These are phyloP conservation scores for Ischnus inquisitorius DNA, from an alignment of 2,888 invertebrate species.

Conservation along the genomic window DNA sequence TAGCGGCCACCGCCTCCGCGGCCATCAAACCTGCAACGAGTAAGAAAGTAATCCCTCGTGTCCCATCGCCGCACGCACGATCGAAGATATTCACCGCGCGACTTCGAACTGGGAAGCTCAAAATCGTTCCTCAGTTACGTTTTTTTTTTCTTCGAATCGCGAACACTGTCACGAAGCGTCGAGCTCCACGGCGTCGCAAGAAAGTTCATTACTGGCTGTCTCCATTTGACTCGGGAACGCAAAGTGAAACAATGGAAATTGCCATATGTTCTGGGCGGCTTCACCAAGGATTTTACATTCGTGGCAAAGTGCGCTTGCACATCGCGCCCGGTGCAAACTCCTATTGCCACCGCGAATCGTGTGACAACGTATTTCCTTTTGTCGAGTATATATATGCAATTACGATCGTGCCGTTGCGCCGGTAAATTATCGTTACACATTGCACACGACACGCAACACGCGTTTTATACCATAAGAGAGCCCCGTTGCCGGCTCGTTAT, in stretches of 20 bases:
- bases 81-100: slow-evolving; percentile 14
- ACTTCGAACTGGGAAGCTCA: not conserved
- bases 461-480: not conserved
- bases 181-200: slow-evolving; percentile 27
- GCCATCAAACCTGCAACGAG: slow-evolving; percentile 81
- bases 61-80: slow-evolving; percentile 12
- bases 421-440: no score
- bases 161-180: slow-evolving; percentile 30
- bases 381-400: not conserved
- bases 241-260: slow-evolving; percentile 31
- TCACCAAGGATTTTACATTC: slow-evolving; percentile 5
- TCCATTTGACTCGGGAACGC: slow-evolving; percentile 15
- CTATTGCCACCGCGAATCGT: not conserved
- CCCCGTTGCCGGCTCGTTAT: slow-evolving; percentile 4
- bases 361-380: slow-evolving; percentile 8
- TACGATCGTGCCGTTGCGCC: slow-evolving; percentile 1
- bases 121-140: slow-evolving; percentile 15
- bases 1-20: slow-evolving; percentile 84
- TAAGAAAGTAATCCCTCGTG: slow-evolving; percentile 48
- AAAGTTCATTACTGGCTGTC: slow-evolving; percentile 40
- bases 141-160: slow-evolving; percentile 11
- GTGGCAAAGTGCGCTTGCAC: not conserved
- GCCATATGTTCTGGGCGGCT: not conserved
- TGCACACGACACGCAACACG: not conserved
- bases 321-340: not conserved